These are phyloP conservation scores for Drosophila nannoptera DNA, from an alignment of 1,140 invertebrate genomes.

Conservation along the genomic window DNA sequence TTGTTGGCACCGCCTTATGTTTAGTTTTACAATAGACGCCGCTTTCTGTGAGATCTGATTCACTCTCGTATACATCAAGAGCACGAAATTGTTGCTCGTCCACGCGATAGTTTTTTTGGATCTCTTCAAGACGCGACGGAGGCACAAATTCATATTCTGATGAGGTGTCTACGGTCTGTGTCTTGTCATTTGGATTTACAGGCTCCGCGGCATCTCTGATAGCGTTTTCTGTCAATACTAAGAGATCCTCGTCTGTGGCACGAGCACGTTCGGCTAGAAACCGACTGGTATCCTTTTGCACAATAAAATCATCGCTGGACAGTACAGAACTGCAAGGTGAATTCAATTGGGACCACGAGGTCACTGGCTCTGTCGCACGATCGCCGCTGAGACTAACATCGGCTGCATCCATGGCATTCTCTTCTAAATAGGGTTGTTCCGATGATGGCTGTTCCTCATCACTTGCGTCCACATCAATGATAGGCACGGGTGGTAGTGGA, in stretches of 20 bases:
- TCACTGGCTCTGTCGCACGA: slow-evolving; percentile 1
- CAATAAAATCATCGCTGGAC: slow-evolving; percentile 76
- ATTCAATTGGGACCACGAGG: slow-evolving; percentile 1
- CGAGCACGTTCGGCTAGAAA: slow-evolving; percentile 47
- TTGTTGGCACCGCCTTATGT: slow-evolving; percentile 43
- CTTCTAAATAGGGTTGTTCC: slow-evolving; percentile 48
- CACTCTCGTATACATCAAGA: slow-evolving; percentile 74
- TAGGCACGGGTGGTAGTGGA: slow-evolving; percentile 56
- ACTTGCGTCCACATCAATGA: slow-evolving; percentile 64
- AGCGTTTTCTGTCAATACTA: slow-evolving; percentile 60
- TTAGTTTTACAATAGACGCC: slow-evolving; percentile 69
- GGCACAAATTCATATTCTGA: slow-evolving; percentile 65
- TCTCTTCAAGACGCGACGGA: slow-evolving; percentile 52
- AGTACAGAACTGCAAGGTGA: slow-evolving; percentile 67
- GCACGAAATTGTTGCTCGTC: slow-evolving; percentile 69
- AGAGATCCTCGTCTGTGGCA: slow-evolving; percentile 65
- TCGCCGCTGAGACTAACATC: slow-evolving; percentile 47
- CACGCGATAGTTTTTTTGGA: slow-evolving; percentile 66
- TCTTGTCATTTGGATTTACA: background rate
- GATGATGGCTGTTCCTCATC: slow-evolving; percentile 16
- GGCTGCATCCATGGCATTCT: slow-evolving; percentile 69
- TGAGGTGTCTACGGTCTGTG: slow-evolving; percentile 32
- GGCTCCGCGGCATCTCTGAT: slow-evolving; percentile 43
- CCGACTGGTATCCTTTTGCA: slow-evolving; percentile 64
- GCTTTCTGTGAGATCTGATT: slow-evolving; percentile 73